A percentile compares a stretch with the other conserved stretches of the same genome.
phyloP scores from a whole-genome alignment of 2,113 vertebrate species.

The Stegostoma tigrinum region DNA sequence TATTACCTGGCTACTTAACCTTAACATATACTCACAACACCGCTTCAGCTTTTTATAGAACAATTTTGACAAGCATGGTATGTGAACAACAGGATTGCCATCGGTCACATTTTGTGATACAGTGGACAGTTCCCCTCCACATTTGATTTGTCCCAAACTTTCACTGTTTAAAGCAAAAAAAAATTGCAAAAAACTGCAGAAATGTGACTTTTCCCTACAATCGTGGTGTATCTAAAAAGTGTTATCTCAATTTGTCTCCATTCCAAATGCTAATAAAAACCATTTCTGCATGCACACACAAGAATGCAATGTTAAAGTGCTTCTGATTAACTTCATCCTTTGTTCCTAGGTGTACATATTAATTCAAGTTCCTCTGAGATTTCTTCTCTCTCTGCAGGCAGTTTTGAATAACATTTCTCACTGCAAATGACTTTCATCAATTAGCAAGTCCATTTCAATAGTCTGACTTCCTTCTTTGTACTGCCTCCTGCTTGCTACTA shows the following conservation, averaged over 20 bases:
- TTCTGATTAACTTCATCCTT: constrained; percentile 11
- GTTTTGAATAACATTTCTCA: constrained; percentile 12
- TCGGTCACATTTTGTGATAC: background rate
- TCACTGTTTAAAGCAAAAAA: background rate
- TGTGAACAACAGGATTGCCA: background rate
- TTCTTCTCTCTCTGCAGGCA: background rate
- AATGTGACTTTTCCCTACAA: background rate
- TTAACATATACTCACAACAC: background rate
- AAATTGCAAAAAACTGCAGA: background rate
- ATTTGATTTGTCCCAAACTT: background rate
- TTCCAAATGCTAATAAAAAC: background rate
- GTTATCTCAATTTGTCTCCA: background rate
- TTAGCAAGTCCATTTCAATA: background rate
- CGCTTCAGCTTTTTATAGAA: too few species aligned
- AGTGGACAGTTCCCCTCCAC: background rate
- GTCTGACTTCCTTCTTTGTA: background rate
- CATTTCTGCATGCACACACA: background rate
- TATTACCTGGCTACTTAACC: background rate
- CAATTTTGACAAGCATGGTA: too few species aligned
- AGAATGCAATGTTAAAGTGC: background rate
- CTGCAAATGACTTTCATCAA: background rate
- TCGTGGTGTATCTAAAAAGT: background rate
- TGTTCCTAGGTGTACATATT: constrained; percentile 7
- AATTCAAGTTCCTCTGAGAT: background rate
- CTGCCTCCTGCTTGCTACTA: background rate